phyloP scores from a whole-genome alignment of 2,888 invertebrate species.

The Danaus chrysippus region DNA sequence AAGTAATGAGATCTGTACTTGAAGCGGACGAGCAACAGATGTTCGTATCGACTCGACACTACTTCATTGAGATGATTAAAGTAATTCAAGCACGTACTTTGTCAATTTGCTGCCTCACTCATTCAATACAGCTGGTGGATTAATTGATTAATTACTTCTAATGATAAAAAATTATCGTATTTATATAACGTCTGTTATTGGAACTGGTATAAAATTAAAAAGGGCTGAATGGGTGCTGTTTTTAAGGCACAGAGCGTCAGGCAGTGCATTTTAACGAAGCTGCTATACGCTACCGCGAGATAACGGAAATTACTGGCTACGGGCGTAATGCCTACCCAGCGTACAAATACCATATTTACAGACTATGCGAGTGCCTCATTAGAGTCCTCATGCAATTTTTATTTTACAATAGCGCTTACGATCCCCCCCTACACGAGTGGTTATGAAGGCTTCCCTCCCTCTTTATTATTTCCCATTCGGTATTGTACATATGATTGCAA shows the following conservation, averaged over 20 bases:
- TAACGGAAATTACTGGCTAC: conserved; percentile 44
- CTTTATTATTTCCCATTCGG: not conserved
- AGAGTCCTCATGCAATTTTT: conserved; percentile 30
- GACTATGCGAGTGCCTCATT: conserved; percentile 31
- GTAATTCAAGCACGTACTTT: conserved; percentile 14
- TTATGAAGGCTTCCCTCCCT: not conserved
- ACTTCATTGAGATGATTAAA: conserved; percentile 12
- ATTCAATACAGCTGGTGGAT: conserved; percentile 8
- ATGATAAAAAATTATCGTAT: too few relatives aligned
- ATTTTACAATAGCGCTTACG: conserved; percentile 24
- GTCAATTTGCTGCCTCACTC: conserved; percentile 10
- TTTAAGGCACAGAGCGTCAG: conserved; percentile 37
- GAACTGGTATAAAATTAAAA: not conserved
- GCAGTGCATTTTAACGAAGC: conserved; percentile 39
- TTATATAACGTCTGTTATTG: not conserved
- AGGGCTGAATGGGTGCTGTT: conserved; percentile 24
- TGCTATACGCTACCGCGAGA: conserved; percentile 37
- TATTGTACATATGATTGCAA: not conserved
- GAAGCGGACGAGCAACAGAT: conserved; percentile 4
- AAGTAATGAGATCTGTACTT: too few relatives aligned
- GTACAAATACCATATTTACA: conserved; percentile 42
- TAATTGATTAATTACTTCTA: too few relatives aligned
- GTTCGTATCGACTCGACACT: not conserved
- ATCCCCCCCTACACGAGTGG: not conserved
- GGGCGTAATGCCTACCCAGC: conserved; percentile 32